Percentiles rank a stretch among this genome's conserved stretches.
Evolutionary conservation across 2,888 invertebrate species (phyloP).

Genomic region (Ochropleura plecta): DNA sequence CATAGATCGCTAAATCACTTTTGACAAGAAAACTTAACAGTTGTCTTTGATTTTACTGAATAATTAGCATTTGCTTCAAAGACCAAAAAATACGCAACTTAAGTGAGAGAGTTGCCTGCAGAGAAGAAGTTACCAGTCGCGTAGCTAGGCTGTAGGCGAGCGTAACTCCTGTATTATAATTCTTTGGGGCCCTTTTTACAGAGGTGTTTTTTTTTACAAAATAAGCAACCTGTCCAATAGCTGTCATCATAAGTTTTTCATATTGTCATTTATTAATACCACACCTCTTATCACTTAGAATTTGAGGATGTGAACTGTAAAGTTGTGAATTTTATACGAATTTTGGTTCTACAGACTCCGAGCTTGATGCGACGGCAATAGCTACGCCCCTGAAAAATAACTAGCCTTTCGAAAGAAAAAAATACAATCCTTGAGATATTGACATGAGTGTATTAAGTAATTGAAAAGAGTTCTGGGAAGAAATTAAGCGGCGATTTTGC

Average conservation of each 20-base stretch:
- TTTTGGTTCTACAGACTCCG: neutral
- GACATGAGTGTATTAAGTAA: no score
- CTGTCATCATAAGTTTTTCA: no score
- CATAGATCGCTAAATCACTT: neutral
- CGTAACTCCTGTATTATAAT: neutral
- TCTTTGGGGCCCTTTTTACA: neutral
- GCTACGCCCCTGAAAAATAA: neutral
- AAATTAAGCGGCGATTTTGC: neutral
- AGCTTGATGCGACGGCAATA: neutral
- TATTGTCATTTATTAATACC: no score
- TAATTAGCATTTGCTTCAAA: neutral
- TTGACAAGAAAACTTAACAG: constrained; percentile 12
- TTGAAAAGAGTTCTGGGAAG: neutral
- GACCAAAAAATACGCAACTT: neutral
- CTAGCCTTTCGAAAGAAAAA: neutral
- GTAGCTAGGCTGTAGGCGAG: neutral
- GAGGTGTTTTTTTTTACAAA: neutral
- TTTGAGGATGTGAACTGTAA: neutral
- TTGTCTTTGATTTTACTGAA: constrained; percentile 9
- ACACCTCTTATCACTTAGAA: neutral
- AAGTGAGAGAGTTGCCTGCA: constrained; percentile 5
- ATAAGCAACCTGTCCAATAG: no score
- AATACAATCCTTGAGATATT: neutral
- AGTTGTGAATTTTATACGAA: neutral
- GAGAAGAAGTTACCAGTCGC: neutral